Evolutionary conservation across 2,888 invertebrate species (phyloP).

Genomic region (Nasonia oneida): DNA sequence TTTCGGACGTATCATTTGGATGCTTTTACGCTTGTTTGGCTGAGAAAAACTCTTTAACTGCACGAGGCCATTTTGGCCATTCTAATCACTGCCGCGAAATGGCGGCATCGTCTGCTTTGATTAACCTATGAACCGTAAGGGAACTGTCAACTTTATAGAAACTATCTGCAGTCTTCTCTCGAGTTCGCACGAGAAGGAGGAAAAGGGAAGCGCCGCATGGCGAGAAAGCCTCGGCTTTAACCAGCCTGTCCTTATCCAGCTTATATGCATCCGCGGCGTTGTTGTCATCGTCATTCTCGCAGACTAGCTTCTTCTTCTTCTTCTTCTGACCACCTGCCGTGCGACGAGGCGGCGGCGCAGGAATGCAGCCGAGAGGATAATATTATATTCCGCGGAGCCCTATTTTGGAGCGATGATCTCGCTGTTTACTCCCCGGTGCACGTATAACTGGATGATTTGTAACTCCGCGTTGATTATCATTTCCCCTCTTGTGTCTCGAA

Average conservation of each 20-base stretch:
- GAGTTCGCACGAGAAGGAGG: neutral
- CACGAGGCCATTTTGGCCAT: no score
- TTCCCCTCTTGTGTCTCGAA: neutral
- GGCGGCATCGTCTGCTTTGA: no score
- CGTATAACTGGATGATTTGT: neutral
- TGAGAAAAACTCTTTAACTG: no score
- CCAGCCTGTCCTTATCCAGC: neutral
- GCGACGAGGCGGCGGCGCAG: constrained; percentile 57
- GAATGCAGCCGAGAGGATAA: constrained; percentile 67
- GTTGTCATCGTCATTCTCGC: neutral
- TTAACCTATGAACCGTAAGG: no score
- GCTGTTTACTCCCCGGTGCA: neutral
- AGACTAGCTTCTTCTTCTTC: neutral
- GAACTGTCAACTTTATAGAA: neutral
- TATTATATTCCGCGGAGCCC: constrained; percentile 51
- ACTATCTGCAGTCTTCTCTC: neutral
- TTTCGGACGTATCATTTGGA: neutral
- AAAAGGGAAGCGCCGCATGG: neutral
- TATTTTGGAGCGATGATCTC: neutral
- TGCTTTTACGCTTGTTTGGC: neutral
- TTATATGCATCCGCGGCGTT: neutral
- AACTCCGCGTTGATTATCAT: neutral
- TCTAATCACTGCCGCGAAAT: no score
- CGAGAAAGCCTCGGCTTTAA: neutral
- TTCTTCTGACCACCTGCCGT: constrained; percentile 48